These are phyloP conservation scores for Peromyscus eremicus DNA, from an alignment of 2,797 vertebrate species.

Conservation along the genomic window DNA sequence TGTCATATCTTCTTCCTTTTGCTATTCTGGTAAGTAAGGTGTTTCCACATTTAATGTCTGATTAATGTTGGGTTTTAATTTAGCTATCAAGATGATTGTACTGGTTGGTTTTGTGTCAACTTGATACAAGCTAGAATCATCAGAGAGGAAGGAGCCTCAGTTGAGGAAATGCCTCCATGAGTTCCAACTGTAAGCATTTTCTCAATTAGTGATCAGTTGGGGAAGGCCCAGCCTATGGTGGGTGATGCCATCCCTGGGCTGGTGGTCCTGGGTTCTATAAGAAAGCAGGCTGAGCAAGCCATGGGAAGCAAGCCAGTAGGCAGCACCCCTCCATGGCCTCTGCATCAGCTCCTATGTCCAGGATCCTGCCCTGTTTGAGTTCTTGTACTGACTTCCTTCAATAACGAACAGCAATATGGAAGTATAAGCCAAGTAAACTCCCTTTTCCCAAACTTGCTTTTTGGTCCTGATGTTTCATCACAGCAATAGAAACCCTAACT, in stretches of 20 bases:
- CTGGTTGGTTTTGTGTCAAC: not conserved
- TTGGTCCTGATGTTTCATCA: too few species aligned
- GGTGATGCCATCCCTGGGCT: not conserved
- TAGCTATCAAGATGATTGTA: constrained; percentile 67
- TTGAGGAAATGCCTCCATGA: not conserved
- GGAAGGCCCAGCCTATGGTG: not conserved
- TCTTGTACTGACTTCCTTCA: not conserved
- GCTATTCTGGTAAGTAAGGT: constrained; percentile 72
- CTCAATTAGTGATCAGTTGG: not conserved
- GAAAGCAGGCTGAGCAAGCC: not conserved
- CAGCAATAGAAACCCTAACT: too few species aligned
- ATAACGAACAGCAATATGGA: not conserved
- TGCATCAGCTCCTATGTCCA: not conserved
- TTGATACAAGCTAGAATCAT: not conserved
- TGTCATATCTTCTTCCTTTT: constrained; percentile 54
- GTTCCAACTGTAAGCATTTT: not conserved
- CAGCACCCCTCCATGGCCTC: not conserved
- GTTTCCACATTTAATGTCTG: constrained; percentile 59
- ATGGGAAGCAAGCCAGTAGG: not conserved
- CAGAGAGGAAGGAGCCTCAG: not conserved
- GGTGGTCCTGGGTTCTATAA: not conserved
- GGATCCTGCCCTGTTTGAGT: not conserved
- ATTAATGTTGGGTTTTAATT: constrained; percentile 77
- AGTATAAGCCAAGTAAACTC: too few species aligned
- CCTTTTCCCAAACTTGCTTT: too few species aligned